Evolutionary conservation across 2,797 vertebrate genomes (phyloP).

Genomic region (Gymnopithys bicolor): DNA sequence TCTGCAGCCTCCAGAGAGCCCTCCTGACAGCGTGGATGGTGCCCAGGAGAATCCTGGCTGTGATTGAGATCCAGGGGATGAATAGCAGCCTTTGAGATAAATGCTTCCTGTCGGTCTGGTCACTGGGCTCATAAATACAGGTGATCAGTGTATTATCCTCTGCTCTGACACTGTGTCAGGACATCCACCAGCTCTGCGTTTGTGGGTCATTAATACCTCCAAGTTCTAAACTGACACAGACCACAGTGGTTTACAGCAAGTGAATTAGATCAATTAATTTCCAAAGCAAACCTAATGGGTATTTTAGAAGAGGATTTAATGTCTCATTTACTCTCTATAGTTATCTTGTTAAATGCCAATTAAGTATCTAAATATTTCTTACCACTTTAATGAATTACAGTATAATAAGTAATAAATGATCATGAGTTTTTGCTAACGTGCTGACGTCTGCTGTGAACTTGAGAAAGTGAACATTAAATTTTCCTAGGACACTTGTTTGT

Average conservation of each 20-base stretch:
- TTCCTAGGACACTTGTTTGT: conserved; percentile 11
- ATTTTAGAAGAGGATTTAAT: conserved; percentile 83
- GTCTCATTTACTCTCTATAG: conserved; percentile 82
- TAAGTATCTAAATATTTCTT: conserved; percentile 85
- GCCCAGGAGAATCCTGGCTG: neutral
- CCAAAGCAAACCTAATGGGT: conserved; percentile 80
- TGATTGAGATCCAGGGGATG: neutral
- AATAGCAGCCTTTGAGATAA: neutral
- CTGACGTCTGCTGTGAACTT: conserved; percentile 53
- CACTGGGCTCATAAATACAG: neutral
- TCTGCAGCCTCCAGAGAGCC: neutral
- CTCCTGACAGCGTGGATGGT: rapidly evolving
- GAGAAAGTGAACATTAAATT: neutral
- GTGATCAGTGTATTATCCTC: neutral
- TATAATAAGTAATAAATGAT: conserved; percentile 79
- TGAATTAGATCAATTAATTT: conserved; percentile 82
- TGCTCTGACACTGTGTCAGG: neutral
- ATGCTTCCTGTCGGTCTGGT: neutral
- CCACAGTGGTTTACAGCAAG: conserved; percentile 75
- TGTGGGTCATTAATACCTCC: conserved; percentile 44
- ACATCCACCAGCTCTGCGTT: neutral
- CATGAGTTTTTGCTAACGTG: conserved; percentile 50
- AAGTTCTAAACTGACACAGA: conserved; percentile 58
- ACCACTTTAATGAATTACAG: conserved; percentile 79
- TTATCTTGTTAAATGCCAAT: conserved; percentile 84